phyloP scores from a whole-genome alignment of 2,113 vertebrate species.

The Cephalopholis sonnerati region DNA sequence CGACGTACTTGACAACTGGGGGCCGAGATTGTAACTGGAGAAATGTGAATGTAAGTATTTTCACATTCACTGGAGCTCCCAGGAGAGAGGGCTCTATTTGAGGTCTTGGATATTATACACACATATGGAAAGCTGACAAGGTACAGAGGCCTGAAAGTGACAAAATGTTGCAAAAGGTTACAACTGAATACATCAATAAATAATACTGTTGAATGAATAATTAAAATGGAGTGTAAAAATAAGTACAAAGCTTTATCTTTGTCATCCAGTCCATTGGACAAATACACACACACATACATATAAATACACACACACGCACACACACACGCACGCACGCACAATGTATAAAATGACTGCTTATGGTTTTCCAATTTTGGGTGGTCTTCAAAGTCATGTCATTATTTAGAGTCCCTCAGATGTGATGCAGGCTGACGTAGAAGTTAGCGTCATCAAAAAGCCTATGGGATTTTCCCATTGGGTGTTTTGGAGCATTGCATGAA shows the following conservation, averaged over 20 bases:
- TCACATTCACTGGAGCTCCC: constrained; percentile 57
- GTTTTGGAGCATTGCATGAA: no score
- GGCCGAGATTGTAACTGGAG: constrained; percentile 78
- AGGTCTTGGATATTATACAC: constrained; percentile 34
- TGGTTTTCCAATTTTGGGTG: no score
- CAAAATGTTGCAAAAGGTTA: not conserved
- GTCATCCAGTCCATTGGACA: not conserved
- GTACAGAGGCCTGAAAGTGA: constrained; percentile 13
- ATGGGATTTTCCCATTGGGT: no score
- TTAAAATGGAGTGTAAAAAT: not conserved
- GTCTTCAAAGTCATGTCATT: no score
- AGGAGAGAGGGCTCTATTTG: constrained; percentile 14
- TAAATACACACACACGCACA: no score
- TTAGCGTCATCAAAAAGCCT: no score
- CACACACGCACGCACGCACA: no score
- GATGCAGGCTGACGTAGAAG: no score
- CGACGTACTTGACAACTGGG: constrained; percentile 62
- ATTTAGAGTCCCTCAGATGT: no score
- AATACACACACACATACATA: no score
- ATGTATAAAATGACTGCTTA: no score
- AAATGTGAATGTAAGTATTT: constrained; percentile 76
- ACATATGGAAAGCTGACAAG: constrained; percentile 18
- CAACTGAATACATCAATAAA: not conserved
- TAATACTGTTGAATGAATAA: not conserved
- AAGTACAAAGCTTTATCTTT: not conserved